These are phyloP conservation scores for Lepidothrix coronata DNA, from an alignment of 2,113 vertebrate genomes.

Conservation along the genomic window DNA sequence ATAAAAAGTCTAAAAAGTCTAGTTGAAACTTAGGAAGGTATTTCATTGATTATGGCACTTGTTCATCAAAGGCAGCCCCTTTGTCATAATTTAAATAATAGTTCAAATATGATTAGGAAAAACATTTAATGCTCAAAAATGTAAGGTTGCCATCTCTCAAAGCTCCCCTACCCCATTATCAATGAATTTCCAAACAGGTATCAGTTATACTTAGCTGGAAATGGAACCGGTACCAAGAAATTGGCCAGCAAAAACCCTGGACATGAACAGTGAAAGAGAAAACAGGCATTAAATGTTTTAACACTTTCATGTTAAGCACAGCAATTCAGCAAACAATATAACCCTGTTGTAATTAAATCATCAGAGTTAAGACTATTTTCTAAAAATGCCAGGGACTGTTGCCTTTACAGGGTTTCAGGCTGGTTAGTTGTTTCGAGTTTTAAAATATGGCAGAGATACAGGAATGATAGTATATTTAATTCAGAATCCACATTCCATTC, in stretches of 20 bases:
- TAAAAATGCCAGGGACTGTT: not conserved
- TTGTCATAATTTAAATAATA: not conserved
- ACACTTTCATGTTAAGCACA: not conserved
- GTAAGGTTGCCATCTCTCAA: not conserved
- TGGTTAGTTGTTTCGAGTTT: not conserved
- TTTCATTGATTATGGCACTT: constrained; percentile 65
- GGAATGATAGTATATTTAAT: not conserved
- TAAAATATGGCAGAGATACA: not conserved
- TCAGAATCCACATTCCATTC: not conserved
- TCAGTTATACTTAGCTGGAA: constrained; percentile 34
- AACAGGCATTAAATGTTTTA: not conserved
- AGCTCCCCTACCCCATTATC: constrained; percentile 40
- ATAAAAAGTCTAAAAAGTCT: constrained; percentile 48
- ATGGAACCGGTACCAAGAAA: constrained; percentile 17
- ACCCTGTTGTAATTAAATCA: not conserved
- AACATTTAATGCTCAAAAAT: constrained; percentile 47
- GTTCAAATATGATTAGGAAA: constrained; percentile 48
- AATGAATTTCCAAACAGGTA: constrained; percentile 5
- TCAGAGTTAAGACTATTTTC: not conserved
- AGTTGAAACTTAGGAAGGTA: not conserved
- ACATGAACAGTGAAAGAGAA: not conserved
- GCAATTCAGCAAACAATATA: not conserved
- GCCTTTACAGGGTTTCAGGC: not conserved
- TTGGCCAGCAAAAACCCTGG: not conserved
- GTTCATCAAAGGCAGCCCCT: constrained; percentile 42